Evolutionary conservation across 1,140 invertebrate genomes (phyloP).

Genomic region (Temnothorax longispinosus): DNA sequence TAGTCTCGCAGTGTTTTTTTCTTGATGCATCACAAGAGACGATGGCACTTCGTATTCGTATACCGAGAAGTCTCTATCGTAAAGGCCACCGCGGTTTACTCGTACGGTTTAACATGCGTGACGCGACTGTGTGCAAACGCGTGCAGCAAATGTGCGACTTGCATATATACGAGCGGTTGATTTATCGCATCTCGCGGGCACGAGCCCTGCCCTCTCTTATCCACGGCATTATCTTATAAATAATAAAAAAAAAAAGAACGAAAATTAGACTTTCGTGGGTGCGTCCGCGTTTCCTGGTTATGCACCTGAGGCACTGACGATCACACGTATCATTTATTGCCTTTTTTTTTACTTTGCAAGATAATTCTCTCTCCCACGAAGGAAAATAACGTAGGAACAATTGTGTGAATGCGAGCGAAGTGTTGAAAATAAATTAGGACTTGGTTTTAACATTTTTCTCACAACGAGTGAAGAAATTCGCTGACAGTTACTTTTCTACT

Average conservation of each 20-base stretch:
- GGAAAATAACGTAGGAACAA: neutral
- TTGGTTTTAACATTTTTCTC: neutral
- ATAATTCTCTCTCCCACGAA: neutral
- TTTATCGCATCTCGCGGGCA: slow-evolving; percentile 66
- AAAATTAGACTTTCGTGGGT: slow-evolving; percentile 63
- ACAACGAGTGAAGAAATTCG: neutral
- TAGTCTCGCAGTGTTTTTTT: neutral
- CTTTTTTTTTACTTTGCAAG: slow-evolving; percentile 19
- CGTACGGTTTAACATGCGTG: slow-evolving; percentile 63
- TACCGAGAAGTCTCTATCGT: slow-evolving; percentile 54
- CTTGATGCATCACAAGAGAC: neutral
- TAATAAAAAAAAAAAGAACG: slow-evolving; percentile 47
- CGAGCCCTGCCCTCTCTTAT: slow-evolving; percentile 37
- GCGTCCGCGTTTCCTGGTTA: slow-evolving; percentile 63
- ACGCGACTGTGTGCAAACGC: slow-evolving; percentile 35
- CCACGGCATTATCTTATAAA: slow-evolving; percentile 64
- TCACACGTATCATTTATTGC: neutral
- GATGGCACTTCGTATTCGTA: neutral
- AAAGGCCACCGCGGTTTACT: slow-evolving; percentile 50
- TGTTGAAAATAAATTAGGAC: neutral
- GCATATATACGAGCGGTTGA: slow-evolving; percentile 54
- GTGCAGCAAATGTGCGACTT: slow-evolving; percentile 38
- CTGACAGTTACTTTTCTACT: slow-evolving; percentile 50
- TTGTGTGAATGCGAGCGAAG: neutral
- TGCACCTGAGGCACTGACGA: slow-evolving; percentile 36